phyloP scores from a whole-genome alignment of 2,888 invertebrate genomes.

The Hecatera dysodea region DNA sequence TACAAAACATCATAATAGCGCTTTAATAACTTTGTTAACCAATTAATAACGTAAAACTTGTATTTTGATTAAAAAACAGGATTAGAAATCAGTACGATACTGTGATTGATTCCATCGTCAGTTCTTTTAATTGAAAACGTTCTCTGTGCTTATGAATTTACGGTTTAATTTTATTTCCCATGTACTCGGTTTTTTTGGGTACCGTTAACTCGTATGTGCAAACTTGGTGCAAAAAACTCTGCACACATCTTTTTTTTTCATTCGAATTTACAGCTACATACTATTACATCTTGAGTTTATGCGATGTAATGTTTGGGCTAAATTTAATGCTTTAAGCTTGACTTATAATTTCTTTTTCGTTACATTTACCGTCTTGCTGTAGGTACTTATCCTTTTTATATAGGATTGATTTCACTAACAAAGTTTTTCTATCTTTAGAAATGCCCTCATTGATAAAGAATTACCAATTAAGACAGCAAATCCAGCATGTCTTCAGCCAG shows the following conservation, averaged over 20 bases:
- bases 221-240: slow-evolving; percentile 75
- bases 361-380: slow-evolving; percentile 27
- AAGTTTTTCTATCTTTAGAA: slow-evolving; percentile 20
- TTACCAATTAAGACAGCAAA: slow-evolving; percentile 37
- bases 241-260: slow-evolving; percentile 71
- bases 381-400: not conserved
- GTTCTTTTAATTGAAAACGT: slow-evolving; percentile 34
- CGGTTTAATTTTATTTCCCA: slow-evolving; percentile 41
- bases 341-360: slow-evolving; percentile 34
- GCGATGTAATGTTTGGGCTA: slow-evolving; percentile 62
- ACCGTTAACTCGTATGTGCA: slow-evolving; percentile 79
- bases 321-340: slow-evolving; percentile 44
- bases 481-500: slow-evolving; percentile 26
- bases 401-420: not conserved
- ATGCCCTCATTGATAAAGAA: slow-evolving; percentile 23
- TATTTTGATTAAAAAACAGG: slow-evolving; percentile 51
- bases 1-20: slow-evolving; percentile 28
- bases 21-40: slow-evolving; percentile 45
- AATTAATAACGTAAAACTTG: slow-evolving; percentile 44
- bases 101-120: slow-evolving; percentile 41
- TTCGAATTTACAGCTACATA: slow-evolving; percentile 77
- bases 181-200: slow-evolving; percentile 66
- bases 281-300: slow-evolving; percentile 62
- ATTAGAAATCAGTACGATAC: slow-evolving; percentile 60
- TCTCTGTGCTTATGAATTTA: slow-evolving; percentile 29